phyloP scores from a whole-genome alignment of 2,888 invertebrate species.

The Clistopyga incitator region DNA sequence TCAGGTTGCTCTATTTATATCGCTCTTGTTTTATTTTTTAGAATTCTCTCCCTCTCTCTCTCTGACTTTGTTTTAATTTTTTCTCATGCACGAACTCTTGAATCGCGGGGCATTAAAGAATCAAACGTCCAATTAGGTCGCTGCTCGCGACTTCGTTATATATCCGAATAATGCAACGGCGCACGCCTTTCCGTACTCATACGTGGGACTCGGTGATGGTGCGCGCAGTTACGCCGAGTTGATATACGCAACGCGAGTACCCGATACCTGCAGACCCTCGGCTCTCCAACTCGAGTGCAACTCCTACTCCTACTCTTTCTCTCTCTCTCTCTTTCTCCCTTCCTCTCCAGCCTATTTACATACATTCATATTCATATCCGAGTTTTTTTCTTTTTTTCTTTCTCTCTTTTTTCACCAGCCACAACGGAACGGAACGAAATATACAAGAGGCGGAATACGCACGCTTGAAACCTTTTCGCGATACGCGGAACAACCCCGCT shows the following conservation, averaged over 20 bases:
- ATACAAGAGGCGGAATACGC: conserved; percentile 65
- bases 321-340: conserved; percentile 48
- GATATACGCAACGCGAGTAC: conserved; percentile 33
- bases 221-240: conserved; percentile 19
- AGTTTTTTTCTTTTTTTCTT: too few relatives aligned
- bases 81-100: conserved; percentile 33
- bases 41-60: conserved; percentile 2
- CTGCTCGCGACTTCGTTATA: conserved; percentile 60
- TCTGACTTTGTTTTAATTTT: conserved; percentile 15
- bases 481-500: conserved; percentile 57
- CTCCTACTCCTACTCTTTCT: conserved; percentile 11
- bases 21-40: not conserved
- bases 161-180: conserved; percentile 67
- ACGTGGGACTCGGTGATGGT: conserved; percentile 24
- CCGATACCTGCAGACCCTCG: conserved; percentile 42
- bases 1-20: conserved; percentile 27
- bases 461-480: conserved; percentile 41
- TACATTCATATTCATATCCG: conserved; percentile 69
- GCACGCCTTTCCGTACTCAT: conserved; percentile 22
- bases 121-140: conserved; percentile 72
- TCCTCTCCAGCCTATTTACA: conserved; percentile 62
- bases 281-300: conserved; percentile 52
- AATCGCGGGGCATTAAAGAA: conserved; percentile 64
- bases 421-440: conserved; percentile 63
- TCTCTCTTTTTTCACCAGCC: conserved; percentile 53